A percentile compares a stretch with the other conserved stretches of the same genome.
Conservation (phyloP, 1,140 invertebrate genomes). For the Leptinotarsa defecta region DNA sequence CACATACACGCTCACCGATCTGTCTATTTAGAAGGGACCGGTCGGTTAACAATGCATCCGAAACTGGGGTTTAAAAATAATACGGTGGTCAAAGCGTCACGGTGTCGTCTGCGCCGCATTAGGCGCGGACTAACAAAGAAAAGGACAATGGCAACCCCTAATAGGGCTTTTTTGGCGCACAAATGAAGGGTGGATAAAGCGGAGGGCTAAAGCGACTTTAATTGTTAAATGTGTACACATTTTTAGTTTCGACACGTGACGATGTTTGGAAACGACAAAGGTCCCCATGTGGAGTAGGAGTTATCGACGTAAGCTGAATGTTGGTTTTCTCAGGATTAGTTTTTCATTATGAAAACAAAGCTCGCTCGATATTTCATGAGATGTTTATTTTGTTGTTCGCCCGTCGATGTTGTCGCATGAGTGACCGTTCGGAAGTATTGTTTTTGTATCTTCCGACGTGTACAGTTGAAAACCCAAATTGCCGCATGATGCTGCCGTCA, state of each 20-base stretch:
- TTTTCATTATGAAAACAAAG: conserved; percentile 18
- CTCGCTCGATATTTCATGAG: conserved; percentile 7
- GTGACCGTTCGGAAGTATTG: conserved; percentile 2
- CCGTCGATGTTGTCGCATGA: not conserved
- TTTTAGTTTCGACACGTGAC: conserved; percentile 34
- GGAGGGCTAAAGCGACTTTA: conserved; percentile 37
- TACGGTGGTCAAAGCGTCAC: conserved; percentile 30
- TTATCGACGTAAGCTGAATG: conserved; percentile 21
- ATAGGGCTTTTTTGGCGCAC: conserved; percentile 25
- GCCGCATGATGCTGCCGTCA: not conserved
- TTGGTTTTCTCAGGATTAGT: conserved; percentile 28
- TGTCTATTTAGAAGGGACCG: conserved; percentile 36
- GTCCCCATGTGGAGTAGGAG: conserved; percentile 17
- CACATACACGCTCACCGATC: conserved; percentile 14
- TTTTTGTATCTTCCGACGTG: not conserved
- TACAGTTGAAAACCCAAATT: not conserved
- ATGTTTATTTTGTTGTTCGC: not conserved
- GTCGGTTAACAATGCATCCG: conserved; percentile 29
- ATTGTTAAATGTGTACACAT: conserved; percentile 32
- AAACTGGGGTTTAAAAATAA: conserved; percentile 35
- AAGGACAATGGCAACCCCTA: conserved; percentile 34
- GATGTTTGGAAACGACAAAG: conserved; percentile 30
- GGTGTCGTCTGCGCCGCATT: conserved; percentile 31
- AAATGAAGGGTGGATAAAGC: conserved; percentile 28
- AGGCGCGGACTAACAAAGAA: conserved; percentile 30